Conservation (phyloP, 1,140 invertebrate species). For the Leptinotarsa lineolata region DNA sequence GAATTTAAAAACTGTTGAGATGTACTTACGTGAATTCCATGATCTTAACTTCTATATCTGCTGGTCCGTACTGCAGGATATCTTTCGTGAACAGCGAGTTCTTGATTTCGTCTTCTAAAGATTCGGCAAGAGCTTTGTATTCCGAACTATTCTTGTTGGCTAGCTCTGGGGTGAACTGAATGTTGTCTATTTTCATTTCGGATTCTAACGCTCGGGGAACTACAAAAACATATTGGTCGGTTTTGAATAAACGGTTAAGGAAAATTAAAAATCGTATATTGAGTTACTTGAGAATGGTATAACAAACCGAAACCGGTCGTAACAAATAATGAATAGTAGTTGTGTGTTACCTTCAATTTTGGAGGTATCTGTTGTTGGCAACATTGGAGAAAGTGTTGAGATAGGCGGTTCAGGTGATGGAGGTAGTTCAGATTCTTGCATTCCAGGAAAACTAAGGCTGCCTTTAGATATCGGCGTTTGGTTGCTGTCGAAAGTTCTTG, state of each 20-base stretch:
- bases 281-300: too few relatives aligned
- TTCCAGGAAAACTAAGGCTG: conserved; percentile 41
- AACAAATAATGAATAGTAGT: too few relatives aligned
- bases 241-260: too few relatives aligned
- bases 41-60: conserved; percentile 66
- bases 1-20: neutral
- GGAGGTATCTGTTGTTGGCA: conserved; percentile 59
- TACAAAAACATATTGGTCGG: conserved; percentile 51
- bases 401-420: conserved; percentile 57
- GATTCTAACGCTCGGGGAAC: conserved; percentile 72
- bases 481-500: conserved; percentile 48
- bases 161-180: conserved; percentile 64
- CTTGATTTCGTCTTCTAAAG: conserved; percentile 64
- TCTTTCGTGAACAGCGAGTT: conserved; percentile 60
- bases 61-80: conserved; percentile 59
- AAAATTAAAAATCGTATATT: too few relatives aligned
- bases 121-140: conserved; percentile 63
- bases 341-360: conserved; percentile 46
- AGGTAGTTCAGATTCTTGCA: conserved; percentile 24
- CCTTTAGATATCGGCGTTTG: conserved; percentile 39
- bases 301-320: too few relatives aligned
- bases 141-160: conserved; percentile 64
- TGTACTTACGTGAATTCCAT: conserved; percentile 64
- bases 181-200: conserved; percentile 68
- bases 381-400: conserved; percentile 56